Base-by-base conservation (phyloP, 2,888 invertebrate genomes). In the Lasioglossum morio region DNA sequence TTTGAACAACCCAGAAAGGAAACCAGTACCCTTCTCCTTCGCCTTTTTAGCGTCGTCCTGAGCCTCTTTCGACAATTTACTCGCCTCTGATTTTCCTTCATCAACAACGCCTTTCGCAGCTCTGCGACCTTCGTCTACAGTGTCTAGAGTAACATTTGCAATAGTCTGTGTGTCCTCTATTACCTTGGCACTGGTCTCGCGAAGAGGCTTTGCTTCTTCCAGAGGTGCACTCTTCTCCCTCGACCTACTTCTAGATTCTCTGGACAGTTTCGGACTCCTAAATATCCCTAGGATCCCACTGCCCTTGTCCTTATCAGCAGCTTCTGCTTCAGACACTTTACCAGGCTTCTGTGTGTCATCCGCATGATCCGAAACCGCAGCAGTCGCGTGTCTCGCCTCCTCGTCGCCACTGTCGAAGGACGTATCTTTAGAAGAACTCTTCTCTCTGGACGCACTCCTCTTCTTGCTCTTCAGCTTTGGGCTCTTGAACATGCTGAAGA, bases 71-170 rank as follows among this genome's bases (percentile, higher is more conserved):
- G 30, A 43, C 12, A 72, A 27, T 23, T n/a, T n/a, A 19, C 23
- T 46, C 0, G 86, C 89, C 79, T 92, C 91, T 37, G 86, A 95
- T 79, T 96, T 95, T 0, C 96, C 95, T 87, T 96, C 92, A 87
- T 96, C 96, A 14, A 96, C 93, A 0, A 96, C 96, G 14, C 96
- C 95, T 95, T 92, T 95, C 0, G 89, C 86, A 27, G 57, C 73
- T 40, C 77, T 60, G 72, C 85, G 86, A 7, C 87, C 48, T 87
- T 86, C 8, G 43, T 73, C 88, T 1, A 86, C 57, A 30, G 86
- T 80, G 16, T 86, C 83, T 14, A 72, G 1, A 10, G 80, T 83
- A 8, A 89, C 77, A 23, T 73, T 89, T 0, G 93, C 91, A 7
- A 82, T 79, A 34, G 92, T 93, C 82, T 90, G 92, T 27, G 93